phyloP scores from a whole-genome alignment of 1,140 invertebrate genomes.

The Stegodyphus dumicola region DNA sequence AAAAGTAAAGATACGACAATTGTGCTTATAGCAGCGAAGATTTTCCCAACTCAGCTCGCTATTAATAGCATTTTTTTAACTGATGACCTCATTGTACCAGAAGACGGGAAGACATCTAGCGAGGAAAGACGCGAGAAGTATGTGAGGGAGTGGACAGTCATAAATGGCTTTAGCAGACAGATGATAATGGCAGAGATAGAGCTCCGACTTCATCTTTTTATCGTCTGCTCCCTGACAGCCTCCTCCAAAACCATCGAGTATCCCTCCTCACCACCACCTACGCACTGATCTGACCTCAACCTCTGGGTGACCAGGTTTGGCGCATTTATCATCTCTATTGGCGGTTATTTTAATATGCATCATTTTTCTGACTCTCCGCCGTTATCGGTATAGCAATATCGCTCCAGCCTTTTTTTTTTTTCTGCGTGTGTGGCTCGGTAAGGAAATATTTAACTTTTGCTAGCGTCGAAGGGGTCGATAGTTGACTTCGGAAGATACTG shows the following conservation, averaged over 20 bases:
- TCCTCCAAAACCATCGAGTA: neutral
- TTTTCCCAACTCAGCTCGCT: too few relatives aligned
- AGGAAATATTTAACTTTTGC: too few relatives aligned
- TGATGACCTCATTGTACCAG: slow-evolving; percentile 2
- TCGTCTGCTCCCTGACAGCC: slow-evolving; percentile 12
- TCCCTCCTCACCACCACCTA: neutral
- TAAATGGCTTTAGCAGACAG: slow-evolving; percentile 49
- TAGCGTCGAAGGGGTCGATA: too few relatives aligned
- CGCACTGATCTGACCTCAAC: slow-evolving; percentile 1
- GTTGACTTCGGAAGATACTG: too few relatives aligned
- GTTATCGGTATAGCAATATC: too few relatives aligned
- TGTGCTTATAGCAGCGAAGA: too few relatives aligned
- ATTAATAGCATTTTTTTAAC: neutral
- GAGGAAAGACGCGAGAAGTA: slow-evolving; percentile 15
- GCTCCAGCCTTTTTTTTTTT: too few relatives aligned
- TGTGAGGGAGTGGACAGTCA: slow-evolving; percentile 35
- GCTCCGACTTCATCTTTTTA: slow-evolving; percentile 51
- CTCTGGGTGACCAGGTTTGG: neutral
- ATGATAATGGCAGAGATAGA: slow-evolving; percentile 49
- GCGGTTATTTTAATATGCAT: slow-evolving; percentile 13
- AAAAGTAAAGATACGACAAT: too few relatives aligned
- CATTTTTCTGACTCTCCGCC: neutral
- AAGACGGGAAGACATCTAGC: neutral
- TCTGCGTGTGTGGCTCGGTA: too few relatives aligned
- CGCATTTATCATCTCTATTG: slow-evolving; percentile 27